Evolutionary conservation across 2,888 invertebrate species (phyloP).

Genomic region (Agriopis marginaria): DNA sequence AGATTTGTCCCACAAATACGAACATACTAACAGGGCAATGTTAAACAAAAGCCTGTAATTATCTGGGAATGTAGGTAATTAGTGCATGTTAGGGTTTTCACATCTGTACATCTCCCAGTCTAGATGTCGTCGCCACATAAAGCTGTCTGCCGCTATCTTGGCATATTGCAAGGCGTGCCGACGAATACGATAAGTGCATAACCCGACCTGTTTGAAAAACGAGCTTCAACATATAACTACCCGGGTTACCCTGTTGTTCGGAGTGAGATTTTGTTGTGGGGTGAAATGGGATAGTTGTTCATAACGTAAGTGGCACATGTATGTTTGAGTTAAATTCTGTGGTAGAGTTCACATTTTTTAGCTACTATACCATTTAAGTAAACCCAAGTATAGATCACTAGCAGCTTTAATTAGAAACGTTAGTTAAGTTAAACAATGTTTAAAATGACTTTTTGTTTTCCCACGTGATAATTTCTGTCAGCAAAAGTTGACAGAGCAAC

Average conservation of each 20-base stretch:
- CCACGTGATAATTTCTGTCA: too few species aligned
- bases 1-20: too few species aligned
- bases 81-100: slow-evolving; percentile 12
- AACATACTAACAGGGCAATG: too few species aligned
- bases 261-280: slow-evolving; percentile 11
- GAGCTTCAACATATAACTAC: slow-evolving; percentile 26
- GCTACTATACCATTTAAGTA: too few species aligned
- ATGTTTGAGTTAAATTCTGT: neutral
- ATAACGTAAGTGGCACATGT: neutral
- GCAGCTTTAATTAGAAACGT: too few species aligned
- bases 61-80: too few species aligned
- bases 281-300: slow-evolving; percentile 9
- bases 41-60: too few species aligned
- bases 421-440: too few species aligned
- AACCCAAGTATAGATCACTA: too few species aligned
- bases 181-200: slow-evolving; percentile 76
- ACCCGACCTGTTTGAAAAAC: slow-evolving; percentile 50
- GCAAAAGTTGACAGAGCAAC: too few species aligned
- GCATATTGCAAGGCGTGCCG: slow-evolving; percentile 71
- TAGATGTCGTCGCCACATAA: slow-evolving; percentile 61
- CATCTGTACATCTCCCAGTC: slow-evolving; percentile 32
- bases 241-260: slow-evolving; percentile 9
- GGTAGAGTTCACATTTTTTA: neutral
- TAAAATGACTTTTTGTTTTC: too few species aligned
- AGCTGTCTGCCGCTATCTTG: slow-evolving; percentile 71